Conservation (phyloP, 2,113 vertebrate species). For the Mungos mungo region DNA sequence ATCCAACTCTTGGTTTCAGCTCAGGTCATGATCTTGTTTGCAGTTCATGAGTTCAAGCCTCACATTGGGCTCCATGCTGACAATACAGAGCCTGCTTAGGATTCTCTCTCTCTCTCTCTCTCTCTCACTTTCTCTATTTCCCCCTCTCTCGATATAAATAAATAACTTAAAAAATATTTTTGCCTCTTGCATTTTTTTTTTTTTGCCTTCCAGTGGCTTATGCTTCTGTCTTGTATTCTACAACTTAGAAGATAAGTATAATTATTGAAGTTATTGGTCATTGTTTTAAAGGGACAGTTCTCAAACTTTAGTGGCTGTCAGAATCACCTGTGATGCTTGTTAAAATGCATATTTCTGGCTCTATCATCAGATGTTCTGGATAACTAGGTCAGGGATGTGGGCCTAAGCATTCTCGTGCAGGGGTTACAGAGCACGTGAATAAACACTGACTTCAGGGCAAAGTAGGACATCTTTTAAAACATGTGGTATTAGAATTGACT, state of each 20-base stretch:
- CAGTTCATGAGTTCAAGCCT: too few relatives aligned
- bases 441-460: background rate
- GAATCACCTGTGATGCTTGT: background rate
- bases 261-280: slow-evolving; percentile 6
- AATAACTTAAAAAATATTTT: background rate
- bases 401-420: background rate
- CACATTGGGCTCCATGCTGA: too few relatives aligned
- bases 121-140: too few relatives aligned
- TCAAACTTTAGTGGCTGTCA: background rate
- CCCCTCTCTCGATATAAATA: too few relatives aligned
- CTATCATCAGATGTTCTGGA: background rate
- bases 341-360: background rate
- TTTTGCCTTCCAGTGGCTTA: background rate
- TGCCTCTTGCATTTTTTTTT: background rate
- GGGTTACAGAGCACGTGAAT: background rate
- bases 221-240: background rate
- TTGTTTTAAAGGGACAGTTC: background rate
- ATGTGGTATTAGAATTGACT: background rate
- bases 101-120: too few relatives aligned
- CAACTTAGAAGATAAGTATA: slow-evolving; percentile 2
- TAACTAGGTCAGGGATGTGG: background rate
- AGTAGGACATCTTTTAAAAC: background rate
- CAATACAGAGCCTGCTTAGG: too few relatives aligned
- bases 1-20: too few relatives aligned
- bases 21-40: too few relatives aligned